A percentile compares a stretch with the other conserved stretches of the same genome.
Conservation (phyloP, 2,113 vertebrate genomes). For the Geothlypis trichas region DNA sequence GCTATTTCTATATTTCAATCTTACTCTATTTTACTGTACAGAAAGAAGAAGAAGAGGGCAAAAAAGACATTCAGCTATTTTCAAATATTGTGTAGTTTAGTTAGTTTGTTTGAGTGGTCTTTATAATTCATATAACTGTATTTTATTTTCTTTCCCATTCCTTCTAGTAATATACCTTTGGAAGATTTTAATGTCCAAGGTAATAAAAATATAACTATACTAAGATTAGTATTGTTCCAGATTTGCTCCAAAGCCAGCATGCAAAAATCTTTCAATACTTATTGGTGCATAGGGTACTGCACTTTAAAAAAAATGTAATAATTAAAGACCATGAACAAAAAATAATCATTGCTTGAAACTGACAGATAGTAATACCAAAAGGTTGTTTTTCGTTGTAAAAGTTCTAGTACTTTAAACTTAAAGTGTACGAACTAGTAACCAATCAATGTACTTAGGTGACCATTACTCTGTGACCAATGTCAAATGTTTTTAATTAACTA, state of each 20-base stretch:
- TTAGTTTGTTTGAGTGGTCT: neutral
- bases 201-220: neutral
- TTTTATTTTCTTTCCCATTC: neutral
- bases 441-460: neutral
- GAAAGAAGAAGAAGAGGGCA: neutral
- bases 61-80: neutral
- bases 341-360: neutral
- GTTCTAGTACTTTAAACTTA: neutral
- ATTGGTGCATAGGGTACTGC: neutral
- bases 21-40: neutral
- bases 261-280: neutral
- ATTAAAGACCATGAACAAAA: neutral
- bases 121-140: neutral
- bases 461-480: neutral
- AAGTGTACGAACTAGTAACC: neutral
- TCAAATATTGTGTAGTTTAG: neutral
- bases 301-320: neutral
- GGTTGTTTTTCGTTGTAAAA: neutral
- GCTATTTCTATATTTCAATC: neutral
- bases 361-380: neutral
- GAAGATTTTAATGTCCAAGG: neutral
- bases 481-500: conserved; percentile 24
- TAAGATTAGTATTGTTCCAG: accelerated
- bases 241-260: neutral
- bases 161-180: neutral